A percentile compares a stretch with the other conserved stretches of the same genome.
phyloP scores from a whole-genome alignment of 2,888 invertebrate genomes.

The Lordiphosa andalusiaca region DNA sequence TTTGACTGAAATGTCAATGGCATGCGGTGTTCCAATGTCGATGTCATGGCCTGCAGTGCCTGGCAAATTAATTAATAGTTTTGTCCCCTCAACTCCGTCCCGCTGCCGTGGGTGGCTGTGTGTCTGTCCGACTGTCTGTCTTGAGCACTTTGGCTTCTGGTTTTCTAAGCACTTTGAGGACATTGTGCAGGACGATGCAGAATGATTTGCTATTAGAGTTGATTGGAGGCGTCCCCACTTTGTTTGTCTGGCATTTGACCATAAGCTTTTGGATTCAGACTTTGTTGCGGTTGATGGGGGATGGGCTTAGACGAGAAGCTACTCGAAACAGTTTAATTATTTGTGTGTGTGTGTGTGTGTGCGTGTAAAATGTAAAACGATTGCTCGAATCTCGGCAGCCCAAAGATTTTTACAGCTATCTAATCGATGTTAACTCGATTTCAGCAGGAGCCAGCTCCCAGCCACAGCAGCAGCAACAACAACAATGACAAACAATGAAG shows the following conservation, averaged over 20 bases:
- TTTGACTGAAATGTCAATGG: slow-evolving; percentile 64
- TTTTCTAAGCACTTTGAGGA: slow-evolving; percentile 59
- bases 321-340: not conserved
- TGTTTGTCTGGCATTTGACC: slow-evolving; percentile 57
- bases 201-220: slow-evolving; percentile 57
- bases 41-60: slow-evolving; percentile 53
- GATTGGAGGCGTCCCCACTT: slow-evolving; percentile 52
- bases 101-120: too few relatives aligned
- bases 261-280: slow-evolving; percentile 20
- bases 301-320: slow-evolving; percentile 3
- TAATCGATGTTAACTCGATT: slow-evolving; percentile 69
- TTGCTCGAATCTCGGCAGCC: not conserved
- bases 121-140: slow-evolving; percentile 2
- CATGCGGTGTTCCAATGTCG: slow-evolving; percentile 38
- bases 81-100: slow-evolving; percentile 16
- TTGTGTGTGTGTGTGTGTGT: not conserved
- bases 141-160: slow-evolving; percentile 60
- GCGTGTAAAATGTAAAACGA: not conserved
- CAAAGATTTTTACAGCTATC: slow-evolving; percentile 60
- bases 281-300: slow-evolving; percentile 48
- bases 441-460: slow-evolving; percentile 28
- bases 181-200: slow-evolving; percentile 24
- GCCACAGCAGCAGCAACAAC: slow-evolving; percentile 13
- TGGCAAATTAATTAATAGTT: slow-evolving; percentile 67
- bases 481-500: slow-evolving; percentile 34